Evolutionary conservation across 2,888 invertebrate species (phyloP).

Genomic region (Eretmocerus hayati): DNA sequence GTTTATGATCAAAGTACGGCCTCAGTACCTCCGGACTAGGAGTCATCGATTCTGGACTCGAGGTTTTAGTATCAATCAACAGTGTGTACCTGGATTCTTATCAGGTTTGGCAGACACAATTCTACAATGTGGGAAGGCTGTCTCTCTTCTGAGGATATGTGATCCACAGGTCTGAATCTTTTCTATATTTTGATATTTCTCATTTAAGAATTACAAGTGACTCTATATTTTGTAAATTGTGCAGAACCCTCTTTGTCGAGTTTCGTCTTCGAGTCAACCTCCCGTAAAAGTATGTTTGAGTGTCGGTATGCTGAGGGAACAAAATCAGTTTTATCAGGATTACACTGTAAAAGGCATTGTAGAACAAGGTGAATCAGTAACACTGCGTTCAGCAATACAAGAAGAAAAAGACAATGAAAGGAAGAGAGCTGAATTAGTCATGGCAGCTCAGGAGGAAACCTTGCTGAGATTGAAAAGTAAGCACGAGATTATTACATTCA

Average conservation of each 20-base stretch:
- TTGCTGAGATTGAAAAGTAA: conserved; percentile 32
- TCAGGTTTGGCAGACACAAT: conserved; percentile 58
- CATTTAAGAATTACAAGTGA: conserved; percentile 1
- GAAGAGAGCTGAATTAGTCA: conserved; percentile 32
- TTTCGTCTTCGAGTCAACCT: conserved; percentile 52
- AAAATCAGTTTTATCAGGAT: conserved; percentile 49
- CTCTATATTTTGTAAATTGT: too few species aligned
- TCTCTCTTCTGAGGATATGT: conserved; percentile 63
- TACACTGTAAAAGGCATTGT: conserved; percentile 51
- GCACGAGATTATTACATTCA: conserved; percentile 1
- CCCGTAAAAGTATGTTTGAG: conserved; percentile 52
- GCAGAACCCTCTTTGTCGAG: conserved; percentile 52
- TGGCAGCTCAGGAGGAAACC: conserved; percentile 34
- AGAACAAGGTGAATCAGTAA: conserved; percentile 30
- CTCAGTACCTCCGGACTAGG: conserved; percentile 57
- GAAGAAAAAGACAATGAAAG: conserved; percentile 32
- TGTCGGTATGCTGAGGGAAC: conserved; percentile 49
- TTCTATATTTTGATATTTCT: conserved; percentile 1
- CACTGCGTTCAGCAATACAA: conserved; percentile 35
- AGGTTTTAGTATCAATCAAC: conserved; percentile 51
- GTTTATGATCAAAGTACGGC: conserved; percentile 72
- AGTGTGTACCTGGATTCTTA: conserved; percentile 61
- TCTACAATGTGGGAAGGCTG: conserved; percentile 67
- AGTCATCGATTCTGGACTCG: conserved; percentile 64
- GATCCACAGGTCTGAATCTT: conserved; percentile 56